Base-by-base conservation (phyloP, 2,113 vertebrate genomes). In the Campylomormyrus numenius region DNA sequence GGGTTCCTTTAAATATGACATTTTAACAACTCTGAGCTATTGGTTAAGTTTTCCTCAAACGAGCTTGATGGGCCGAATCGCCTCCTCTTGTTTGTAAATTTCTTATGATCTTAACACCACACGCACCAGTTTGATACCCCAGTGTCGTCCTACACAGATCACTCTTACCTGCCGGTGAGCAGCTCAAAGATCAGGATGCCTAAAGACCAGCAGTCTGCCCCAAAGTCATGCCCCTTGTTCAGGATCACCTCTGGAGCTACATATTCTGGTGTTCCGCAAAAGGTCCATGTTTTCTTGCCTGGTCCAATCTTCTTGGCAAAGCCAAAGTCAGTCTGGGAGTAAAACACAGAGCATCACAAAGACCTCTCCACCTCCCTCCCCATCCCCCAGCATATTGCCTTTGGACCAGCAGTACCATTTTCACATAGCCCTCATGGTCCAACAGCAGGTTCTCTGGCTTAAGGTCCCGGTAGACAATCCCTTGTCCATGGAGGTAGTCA, bases 201-300 rank as follows among this genome's bases (percentile, higher is more conserved):
- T 89, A 96, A 87, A 0, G 96, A 96, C 96, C 96, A 96, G 92
- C 95, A 96, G 62, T 96, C 96, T 1, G 95, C 96, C 52, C 95
- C 95, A 90, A 95, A 96, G 92, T 96, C 95, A 89, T 96, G 96
- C 42, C 96, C 96, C 91, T 95, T 96, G 93, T 96, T 96, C 94
- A 96, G 92, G 70, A 96, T 95, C 85, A 96, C 94, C 91, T 96
- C 96, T 27, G 96, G 96, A 74, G 96, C 95, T 90, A 96, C 95
- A 15, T 96, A 96, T 91, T 96, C 96, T 1, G 96, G 96, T 5
- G 96, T 96, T 8, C 96, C 96, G 90, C 96, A 96, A 92, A 96
- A 96, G 0, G 96, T 96, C 96, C 96, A 96, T 0, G 95, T 96
- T 92, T 96, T 96, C 91, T 95, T 96, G 24, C 96, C 96, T 21